Evolutionary conservation across 2,888 invertebrate genomes (phyloP).

Genomic region (Frankliniella intonsa): DNA sequence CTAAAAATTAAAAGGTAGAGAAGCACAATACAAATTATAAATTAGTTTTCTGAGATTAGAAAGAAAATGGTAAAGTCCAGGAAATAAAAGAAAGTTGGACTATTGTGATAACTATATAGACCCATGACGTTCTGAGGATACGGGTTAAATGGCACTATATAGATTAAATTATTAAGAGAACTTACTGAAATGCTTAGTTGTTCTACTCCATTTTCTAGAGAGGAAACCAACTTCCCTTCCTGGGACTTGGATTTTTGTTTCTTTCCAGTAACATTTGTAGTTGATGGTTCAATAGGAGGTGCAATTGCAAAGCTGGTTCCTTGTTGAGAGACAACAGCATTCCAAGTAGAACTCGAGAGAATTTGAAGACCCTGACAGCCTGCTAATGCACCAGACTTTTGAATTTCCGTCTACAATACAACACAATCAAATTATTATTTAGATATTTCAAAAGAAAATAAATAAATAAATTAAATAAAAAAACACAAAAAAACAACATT

Average conservation of each 20-base stretch:
- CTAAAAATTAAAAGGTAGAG: conserved; percentile 29
- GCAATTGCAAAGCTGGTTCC: conserved; percentile 46
- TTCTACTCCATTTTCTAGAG: neutral
- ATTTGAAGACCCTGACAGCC: conserved; percentile 46
- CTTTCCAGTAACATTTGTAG: neutral
- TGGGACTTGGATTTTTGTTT: neutral
- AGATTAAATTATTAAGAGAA: neutral
- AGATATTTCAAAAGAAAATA: conserved; percentile 44
- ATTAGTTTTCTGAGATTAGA: neutral
- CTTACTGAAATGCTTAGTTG: conserved; percentile 1
- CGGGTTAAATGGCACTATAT: neutral
- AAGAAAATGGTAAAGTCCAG: neutral
- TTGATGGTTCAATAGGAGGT: neutral
- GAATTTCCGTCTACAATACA: conserved; percentile 39
- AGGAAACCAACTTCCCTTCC: neutral
- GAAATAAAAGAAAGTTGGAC: neutral
- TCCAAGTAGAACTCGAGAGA: neutral
- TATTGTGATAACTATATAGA: conserved; percentile 4
- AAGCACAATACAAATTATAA: neutral
- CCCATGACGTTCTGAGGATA: neutral
- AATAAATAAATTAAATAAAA: conserved; percentile 29
- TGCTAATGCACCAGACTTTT: conserved; percentile 49
- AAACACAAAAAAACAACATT: neutral
- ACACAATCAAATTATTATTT: conserved; percentile 35
- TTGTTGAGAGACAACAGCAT: conserved; percentile 44